phyloP scores from a whole-genome alignment of 1,140 invertebrate genomes.

The Anastrepha ludens region DNA sequence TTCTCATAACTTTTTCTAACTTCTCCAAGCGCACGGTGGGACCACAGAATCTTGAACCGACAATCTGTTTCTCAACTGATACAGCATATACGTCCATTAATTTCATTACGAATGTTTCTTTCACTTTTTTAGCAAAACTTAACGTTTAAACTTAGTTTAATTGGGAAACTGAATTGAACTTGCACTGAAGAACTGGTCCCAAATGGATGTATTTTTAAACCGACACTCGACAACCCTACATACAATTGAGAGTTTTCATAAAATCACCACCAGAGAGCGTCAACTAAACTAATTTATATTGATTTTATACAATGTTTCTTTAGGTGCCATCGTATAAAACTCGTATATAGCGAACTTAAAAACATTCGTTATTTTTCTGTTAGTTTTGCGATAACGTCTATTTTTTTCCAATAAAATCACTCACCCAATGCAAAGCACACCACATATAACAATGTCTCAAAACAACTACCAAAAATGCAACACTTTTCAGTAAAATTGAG shows the following conservation, averaged over 20 bases:
- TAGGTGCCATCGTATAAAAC: background rate
- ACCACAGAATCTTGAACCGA: no score
- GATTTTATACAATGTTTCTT: background rate
- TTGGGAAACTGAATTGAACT: no score
- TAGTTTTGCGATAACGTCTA: background rate
- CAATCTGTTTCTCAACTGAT: no score
- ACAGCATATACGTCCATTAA: no score
- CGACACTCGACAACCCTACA: background rate
- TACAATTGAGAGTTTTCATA: background rate
- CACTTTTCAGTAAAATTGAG: background rate
- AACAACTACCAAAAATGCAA: background rate
- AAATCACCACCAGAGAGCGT: background rate
- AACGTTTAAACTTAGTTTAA: no score
- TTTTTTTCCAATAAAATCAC: background rate
- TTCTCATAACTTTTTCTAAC: no score
- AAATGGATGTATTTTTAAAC: no score
- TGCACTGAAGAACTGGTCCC: no score
- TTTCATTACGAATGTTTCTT: no score
- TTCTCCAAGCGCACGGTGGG: no score
- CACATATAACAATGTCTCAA: background rate
- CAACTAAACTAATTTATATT: background rate
- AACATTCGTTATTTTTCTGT: background rate
- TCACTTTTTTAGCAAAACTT: no score
- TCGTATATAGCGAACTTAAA: background rate
- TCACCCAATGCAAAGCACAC: background rate